Base-by-base conservation (phyloP, 2,888 invertebrate species). In the Colostygia pectinataria region DNA sequence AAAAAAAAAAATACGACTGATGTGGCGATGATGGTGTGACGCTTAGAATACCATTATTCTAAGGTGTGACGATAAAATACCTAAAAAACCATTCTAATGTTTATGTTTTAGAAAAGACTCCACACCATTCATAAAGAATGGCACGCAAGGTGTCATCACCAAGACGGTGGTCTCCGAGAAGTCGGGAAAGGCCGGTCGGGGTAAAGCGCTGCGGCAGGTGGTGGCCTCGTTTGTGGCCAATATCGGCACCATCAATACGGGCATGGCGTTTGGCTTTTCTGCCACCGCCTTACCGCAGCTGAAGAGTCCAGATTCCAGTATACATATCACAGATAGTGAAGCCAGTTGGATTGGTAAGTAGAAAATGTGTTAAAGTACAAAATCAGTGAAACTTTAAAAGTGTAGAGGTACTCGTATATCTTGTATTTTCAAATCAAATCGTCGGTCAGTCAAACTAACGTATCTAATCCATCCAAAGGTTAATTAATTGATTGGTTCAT, bases 201-300 rank as follows among this genome's bases (percentile, higher is more conserved):
- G 91, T 7, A 88, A 87, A 57, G 87, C 91, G 0, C 64, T 89
- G 7, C 70, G 80, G 40, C 93, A 94, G 79, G 91, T 94, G 10
- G 23, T 93, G 59, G 93, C 93, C 0, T 92, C 94, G 0, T 79
- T 94, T 29, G 83, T 93, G 4, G 94, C 92, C 1, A 94, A 94
- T 66, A 72, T 94, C 7, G 94, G 94, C 0, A 93, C 94, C 20
- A 91, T 94, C 48, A 94, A 93, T 72, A 94, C 94, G 0, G 94
- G 94, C 28, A 92, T 94, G 92, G 92, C 92, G 0, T 94, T 94
- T 63, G 94, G 93, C 0, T 94, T 94, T 68, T 93, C 94, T 0
- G 94, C 94, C 1, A 93, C 93, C 0, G 92, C 92, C 0, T 73
- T 93, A 28, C 93, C 94, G 1, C 93, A 94, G 61, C 67, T 94